Evolutionary conservation across 1,140 invertebrate genomes (phyloP).

Genomic region (Mactra quadrangularis): DNA sequence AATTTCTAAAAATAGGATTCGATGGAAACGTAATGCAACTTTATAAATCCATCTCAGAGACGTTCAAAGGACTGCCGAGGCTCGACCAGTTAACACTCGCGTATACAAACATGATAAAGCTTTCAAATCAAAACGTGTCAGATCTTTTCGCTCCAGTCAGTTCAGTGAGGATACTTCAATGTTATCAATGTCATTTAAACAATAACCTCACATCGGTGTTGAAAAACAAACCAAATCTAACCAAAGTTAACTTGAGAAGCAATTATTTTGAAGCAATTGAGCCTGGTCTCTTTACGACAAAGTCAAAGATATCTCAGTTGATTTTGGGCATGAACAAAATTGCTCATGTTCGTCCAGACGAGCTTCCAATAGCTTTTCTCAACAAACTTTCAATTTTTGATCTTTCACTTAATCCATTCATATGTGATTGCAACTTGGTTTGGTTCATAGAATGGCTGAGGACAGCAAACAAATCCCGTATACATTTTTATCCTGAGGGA

Average conservation of each 20-base stretch:
- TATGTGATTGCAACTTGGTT: not conserved
- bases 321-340: not conserved
- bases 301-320: not conserved
- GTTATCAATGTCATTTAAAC: not conserved
- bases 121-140: not conserved
- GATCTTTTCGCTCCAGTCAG: not conserved
- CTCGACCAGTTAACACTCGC: not conserved
- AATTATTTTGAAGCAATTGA: not conserved
- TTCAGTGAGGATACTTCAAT: not conserved
- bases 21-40: not conserved
- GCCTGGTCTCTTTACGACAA: not conserved
- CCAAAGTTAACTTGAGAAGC: not conserved
- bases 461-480: not conserved
- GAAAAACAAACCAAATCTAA: not conserved
- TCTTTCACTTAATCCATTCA: not conserved
- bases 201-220: not conserved
- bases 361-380: not conserved
- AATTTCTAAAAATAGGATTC: not conserved
- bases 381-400: not conserved
- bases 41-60: not conserved
- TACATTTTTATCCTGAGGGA: not conserved
- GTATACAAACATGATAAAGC: not conserved
- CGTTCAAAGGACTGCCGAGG: not conserved
- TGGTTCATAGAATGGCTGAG: conserved; percentile 1
- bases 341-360: not conserved